Percentiles rank a stretch among this genome's conserved stretches.
Evolutionary conservation across 2,113 vertebrate species (phyloP).

Genomic region (Cinclus mexicanus): DNA sequence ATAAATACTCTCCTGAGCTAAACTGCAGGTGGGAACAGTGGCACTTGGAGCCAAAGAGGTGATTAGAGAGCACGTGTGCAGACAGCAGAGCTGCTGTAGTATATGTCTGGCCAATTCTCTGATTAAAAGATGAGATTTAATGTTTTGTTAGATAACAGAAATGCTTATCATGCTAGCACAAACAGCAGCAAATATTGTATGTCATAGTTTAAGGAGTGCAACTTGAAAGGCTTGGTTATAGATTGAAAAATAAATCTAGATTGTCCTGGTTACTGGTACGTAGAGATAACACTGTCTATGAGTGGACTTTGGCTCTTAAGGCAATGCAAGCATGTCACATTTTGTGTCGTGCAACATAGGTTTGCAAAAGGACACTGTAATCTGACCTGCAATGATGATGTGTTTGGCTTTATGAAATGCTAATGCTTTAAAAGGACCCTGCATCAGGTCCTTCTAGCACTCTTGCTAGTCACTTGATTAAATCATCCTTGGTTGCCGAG

Average conservation of each 20-base stretch:
- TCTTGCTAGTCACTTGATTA: neutral
- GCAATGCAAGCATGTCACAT: neutral
- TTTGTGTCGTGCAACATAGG: neutral
- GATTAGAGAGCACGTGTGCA: neutral
- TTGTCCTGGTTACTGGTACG: slow-evolving; percentile 30
- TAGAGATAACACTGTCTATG: slow-evolving; percentile 8
- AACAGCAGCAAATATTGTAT: neutral
- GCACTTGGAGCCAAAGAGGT: neutral
- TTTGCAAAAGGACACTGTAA: neutral
- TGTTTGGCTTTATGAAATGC: neutral
- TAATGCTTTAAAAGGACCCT: neutral
- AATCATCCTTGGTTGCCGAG: neutral
- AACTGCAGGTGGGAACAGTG: neutral
- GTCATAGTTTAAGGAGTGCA: neutral
- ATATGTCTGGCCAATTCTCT: neutral
- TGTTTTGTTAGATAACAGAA: slow-evolving; percentile 41
- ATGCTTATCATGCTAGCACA: neutral
- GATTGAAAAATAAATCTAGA: slow-evolving; percentile 43
- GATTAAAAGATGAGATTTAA: slow-evolving; percentile 32
- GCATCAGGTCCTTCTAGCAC: neutral
- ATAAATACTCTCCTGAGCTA: neutral
- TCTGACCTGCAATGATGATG: neutral
- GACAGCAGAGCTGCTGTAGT: neutral
- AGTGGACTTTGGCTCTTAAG: slow-evolving; percentile 12
- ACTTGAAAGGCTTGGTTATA: slow-evolving; percentile 46